A percentile compares a stretch with the other conserved stretches of the same genome.
Evolutionary conservation across 1,140 invertebrate species (phyloP).

Genomic region (Sarcophaga peregrina): DNA sequence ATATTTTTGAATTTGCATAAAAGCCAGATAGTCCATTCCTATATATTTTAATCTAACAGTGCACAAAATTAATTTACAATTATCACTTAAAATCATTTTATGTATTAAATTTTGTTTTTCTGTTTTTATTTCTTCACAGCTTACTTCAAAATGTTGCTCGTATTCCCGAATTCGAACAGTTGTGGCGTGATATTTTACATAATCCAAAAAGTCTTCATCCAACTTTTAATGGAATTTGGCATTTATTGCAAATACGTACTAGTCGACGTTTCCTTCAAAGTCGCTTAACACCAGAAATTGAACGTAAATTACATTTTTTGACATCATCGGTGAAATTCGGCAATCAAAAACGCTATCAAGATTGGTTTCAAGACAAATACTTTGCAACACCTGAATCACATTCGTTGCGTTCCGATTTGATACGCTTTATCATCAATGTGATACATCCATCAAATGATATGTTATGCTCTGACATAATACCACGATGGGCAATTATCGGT

Average conservation of each 20-base stretch:
- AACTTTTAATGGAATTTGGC: conserved; percentile 87
- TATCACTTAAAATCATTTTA: not conserved
- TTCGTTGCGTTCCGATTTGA: conserved; percentile 93
- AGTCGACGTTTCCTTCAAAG: conserved; percentile 91
- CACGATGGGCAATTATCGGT: conserved; percentile 97
- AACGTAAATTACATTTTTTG: conserved; percentile 92
- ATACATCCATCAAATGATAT: conserved; percentile 98
- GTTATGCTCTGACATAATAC: conserved; percentile 97
- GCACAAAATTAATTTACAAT: not conserved
- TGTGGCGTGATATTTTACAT: conserved; percentile 92
- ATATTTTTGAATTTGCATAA: too few species aligned
- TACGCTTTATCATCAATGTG: conserved; percentile 96
- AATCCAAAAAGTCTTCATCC: conserved; percentile 88
- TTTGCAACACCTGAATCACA: conserved; percentile 97
- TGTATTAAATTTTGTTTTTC: not conserved
- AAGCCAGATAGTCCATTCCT: too few species aligned
- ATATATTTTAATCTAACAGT: too few species aligned
- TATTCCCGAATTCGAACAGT: conserved; percentile 91
- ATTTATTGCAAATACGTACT: conserved; percentile 89
- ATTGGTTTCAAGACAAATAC: conserved; percentile 98
- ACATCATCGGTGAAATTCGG: conserved; percentile 94
- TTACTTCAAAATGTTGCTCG: conserved; percentile 94
- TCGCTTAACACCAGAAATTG: conserved; percentile 96
- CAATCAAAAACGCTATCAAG: conserved; percentile 97
- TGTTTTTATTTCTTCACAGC: conserved; percentile 50